Base-by-base conservation (phyloP, 2,113 vertebrate genomes). In the Caloenas nicobarica region DNA sequence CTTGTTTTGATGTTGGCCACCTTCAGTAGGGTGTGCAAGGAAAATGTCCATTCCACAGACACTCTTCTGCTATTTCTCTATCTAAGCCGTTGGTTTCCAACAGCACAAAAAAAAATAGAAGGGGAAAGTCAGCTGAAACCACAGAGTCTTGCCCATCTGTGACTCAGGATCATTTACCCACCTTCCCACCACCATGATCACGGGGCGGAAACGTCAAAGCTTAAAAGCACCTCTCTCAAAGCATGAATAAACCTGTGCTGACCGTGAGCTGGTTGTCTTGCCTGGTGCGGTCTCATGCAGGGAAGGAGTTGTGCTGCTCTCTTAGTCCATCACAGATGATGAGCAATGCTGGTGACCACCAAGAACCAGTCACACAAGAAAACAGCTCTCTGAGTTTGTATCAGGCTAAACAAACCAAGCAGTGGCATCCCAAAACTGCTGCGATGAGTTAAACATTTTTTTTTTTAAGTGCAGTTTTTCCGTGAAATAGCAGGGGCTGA, bases 111-210 rank as follows among this genome's bases (percentile, higher is more conserved):
- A 53, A 83, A 56, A 34, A 26, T 2, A 3, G 31, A 15, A 89
- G 24, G 12, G 71, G 22, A 91, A 80, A 33, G 56, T 81, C 88
- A 83, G 29, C 79, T 90, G 76, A 97, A 94, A 90, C 93, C 89
- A 88, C 79, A 48, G 50, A 71, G 54, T 50, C 73, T 77, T 89
- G 71, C 79, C 93, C 51, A 50, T 83, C 58, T 42, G 0, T 95
- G 94, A 95, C 81, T 96, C 95, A 90, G 71, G 64, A 73, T 56
- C 95, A 68, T 56, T 87, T 64, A 86, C 64, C 40, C 54, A 68
- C 36, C 76, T 86, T 58, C 71, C 72, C 88, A 61, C 23, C 54
- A 69, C 94, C 46, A 13, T 4, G 3, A 33, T 54, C 51, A 60
- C 1, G 25, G 71, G 74, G 38, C 65, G 89, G 58, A 68, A 83